Percentiles rank a stretch among this genome's conserved stretches.
Evolutionary conservation across 2,113 vertebrate species (phyloP).

Genomic region (Buteo buteo): DNA sequence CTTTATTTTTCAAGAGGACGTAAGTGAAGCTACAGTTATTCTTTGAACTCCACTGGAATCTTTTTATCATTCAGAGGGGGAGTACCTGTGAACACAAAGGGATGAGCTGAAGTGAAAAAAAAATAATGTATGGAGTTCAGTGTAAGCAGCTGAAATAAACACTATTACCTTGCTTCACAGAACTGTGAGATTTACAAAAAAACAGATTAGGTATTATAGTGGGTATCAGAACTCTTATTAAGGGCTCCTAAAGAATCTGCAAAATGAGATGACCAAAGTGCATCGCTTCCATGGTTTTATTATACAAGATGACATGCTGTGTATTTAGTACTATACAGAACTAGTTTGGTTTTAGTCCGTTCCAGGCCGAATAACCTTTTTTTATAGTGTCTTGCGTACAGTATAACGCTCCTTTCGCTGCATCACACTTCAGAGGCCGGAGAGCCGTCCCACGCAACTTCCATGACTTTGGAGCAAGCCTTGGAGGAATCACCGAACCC

Average conservation of each 20-base stretch:
- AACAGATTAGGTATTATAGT: neutral
- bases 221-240: neutral
- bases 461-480: accelerated
- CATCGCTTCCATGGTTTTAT: neutral
- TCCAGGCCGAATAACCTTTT: neutral
- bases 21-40: neutral
- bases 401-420: accelerated
- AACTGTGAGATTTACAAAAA: neutral
- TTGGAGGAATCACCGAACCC: too few relatives aligned
- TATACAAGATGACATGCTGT: neutral
- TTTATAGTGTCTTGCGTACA: neutral
- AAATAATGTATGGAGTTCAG: neutral
- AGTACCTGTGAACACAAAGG: neutral
- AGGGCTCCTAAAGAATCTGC: neutral
- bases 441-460: neutral
- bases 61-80: neutral
- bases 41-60: neutral
- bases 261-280: neutral
- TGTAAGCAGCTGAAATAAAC: neutral
- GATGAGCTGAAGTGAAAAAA: neutral
- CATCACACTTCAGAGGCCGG: neutral
- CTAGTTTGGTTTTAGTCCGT: neutral
- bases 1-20: neutral
- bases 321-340: neutral
- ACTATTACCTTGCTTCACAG: neutral